Conservation (phyloP, 2,888 invertebrate genomes). For the Drosophila prostipennis region DNA sequence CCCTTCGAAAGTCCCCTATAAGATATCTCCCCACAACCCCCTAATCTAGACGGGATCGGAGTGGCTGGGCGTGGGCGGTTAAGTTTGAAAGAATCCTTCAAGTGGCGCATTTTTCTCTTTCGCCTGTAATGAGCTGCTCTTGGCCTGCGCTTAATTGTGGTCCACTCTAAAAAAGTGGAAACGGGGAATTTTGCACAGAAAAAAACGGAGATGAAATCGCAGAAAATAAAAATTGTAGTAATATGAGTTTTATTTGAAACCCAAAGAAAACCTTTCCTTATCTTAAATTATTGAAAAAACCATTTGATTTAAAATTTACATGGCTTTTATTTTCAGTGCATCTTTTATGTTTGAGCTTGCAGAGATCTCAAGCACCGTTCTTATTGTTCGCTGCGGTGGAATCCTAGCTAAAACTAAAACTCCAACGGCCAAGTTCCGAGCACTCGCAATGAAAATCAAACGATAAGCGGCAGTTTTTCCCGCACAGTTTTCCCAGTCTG, state of each 20-base stretch:
- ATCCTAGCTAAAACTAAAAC: conserved; percentile 9
- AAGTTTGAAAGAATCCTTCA: conserved; percentile 22
- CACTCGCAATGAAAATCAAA: conserved; percentile 56
- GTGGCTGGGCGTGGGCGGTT: conserved; percentile 23
- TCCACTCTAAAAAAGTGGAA: conserved; percentile 4
- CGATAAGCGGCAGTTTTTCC: conserved; percentile 69
- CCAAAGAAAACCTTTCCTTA: background rate
- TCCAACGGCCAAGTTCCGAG: conserved; percentile 31
- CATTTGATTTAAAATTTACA: background rate
- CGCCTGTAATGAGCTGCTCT: conserved; percentile 38
- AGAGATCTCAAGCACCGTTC: conserved; percentile 1
- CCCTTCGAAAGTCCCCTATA: background rate
- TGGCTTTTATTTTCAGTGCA: background rate
- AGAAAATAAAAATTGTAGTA: background rate
- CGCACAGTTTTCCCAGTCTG: conserved; percentile 55
- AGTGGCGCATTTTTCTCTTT: conserved; percentile 16
- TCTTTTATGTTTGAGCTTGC: background rate
- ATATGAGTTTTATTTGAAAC: background rate
- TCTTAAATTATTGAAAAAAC: background rate
- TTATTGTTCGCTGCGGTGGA: conserved; percentile 23
- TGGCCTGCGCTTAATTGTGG: conserved; percentile 46
- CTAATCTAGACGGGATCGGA: conserved; percentile 1
- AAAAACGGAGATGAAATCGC: background rate
- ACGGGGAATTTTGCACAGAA: background rate
- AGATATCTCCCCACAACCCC: background rate